Base-by-base conservation (phyloP, 2,797 vertebrate species). In the Caiman crocodilus region DNA sequence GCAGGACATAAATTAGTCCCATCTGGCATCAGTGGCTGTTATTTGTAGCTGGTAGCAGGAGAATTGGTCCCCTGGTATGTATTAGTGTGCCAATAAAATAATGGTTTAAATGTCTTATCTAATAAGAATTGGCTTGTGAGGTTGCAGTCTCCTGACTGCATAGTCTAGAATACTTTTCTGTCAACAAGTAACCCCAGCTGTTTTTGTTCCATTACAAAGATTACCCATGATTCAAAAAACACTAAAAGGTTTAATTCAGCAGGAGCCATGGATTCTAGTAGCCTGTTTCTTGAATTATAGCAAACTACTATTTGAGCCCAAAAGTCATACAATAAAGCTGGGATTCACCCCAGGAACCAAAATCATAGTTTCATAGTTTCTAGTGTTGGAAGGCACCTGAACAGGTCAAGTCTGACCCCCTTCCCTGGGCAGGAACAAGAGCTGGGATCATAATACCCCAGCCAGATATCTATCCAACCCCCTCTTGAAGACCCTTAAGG, bases 231-330 rank as follows among this genome's bases (percentile, higher is more conserved):
- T 90, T 87, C 84, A 60, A 87, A 94, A 21, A 18, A 85, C 17
- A 89, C 93, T 67, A 73, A 87, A 93, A 90, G 11, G 4, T 87
- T 94, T 87, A 64, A 23, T 90, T 93, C 59, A 77, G 6, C 60
- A 85, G 32, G 12, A 93, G 73, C 12, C 32, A 23, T 5, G 15
- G 58, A 94, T 90, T 65, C 86, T 2, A 55, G 88, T 88, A 75
- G 7, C 69, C 69, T 55, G 3, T 63, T 59, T 32, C 35, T 6
- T 32, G 50, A 59, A 13, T 57, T 55, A 57, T 79, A 79, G 28
- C 64, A 30, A 87, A n/a, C 42, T 74, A 59, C 30, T 82, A 14
- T 84, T 79, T 82, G 42, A 85, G 35, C 4, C 21, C 17, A 76
- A 84, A 25, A 79, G 30, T 4, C 56, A 57, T 14, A 50, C 2